Conservation (phyloP, 1,140 invertebrate species). For the Euura saliciscinereae region DNA sequence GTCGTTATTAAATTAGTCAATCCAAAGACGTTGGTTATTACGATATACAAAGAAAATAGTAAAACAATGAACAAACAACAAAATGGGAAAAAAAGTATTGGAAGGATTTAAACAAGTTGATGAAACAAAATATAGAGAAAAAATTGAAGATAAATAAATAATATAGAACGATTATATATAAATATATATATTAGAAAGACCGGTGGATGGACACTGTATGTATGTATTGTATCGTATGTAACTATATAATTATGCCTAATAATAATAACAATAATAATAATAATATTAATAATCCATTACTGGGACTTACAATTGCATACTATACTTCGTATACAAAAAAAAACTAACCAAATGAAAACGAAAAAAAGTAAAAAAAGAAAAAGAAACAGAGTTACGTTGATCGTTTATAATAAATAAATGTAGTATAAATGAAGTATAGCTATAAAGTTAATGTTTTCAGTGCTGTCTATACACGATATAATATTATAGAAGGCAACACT, state of each 20-base stretch:
- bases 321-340: constrained; percentile 17
- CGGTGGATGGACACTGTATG: constrained; percentile 51
- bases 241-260: constrained; percentile 35
- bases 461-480: constrained; percentile 24
- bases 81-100: not conserved
- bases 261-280: constrained; percentile 34
- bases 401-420: constrained; percentile 35
- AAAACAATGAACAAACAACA: not conserved
- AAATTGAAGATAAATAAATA: constrained; percentile 2
- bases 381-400: constrained; percentile 31
- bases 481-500: constrained; percentile 16
- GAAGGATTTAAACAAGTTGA: not conserved
- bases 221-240: constrained; percentile 57
- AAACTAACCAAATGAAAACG: not conserved
- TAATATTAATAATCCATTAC: not conserved
- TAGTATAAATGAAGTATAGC: constrained; percentile 27
- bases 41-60: no score
- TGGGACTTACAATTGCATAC: constrained; percentile 21
- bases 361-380: no score
- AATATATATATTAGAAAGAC: constrained; percentile 12
- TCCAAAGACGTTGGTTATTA: no score
- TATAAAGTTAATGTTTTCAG: constrained; percentile 39
- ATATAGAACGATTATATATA: constrained; percentile 10
- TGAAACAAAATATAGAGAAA: not conserved
- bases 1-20: no score